Evolutionary conservation across 2,113 vertebrate species (phyloP).

Genomic region (Excalfactoria chinensis): DNA sequence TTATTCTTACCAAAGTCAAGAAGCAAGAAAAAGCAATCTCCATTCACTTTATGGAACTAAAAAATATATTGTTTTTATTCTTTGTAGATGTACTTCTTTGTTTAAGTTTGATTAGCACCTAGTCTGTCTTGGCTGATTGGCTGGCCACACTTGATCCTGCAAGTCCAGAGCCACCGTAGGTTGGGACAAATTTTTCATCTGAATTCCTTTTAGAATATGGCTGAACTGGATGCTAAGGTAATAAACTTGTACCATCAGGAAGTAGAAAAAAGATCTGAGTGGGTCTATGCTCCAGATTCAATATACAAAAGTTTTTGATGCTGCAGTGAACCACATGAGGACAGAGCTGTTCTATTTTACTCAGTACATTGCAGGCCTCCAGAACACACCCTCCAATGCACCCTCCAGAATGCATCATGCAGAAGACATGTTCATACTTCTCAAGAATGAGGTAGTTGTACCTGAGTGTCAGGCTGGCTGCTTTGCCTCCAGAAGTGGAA

Average conservation of each 20-base stretch:
- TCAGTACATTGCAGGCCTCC: background rate
- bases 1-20: background rate
- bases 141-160: background rate
- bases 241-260: background rate
- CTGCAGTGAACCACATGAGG: too few relatives aligned
- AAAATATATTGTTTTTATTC: background rate
- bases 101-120: background rate
- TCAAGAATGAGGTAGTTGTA: background rate
- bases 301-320: background rate
- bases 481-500: background rate
- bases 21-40: background rate
- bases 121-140: background rate
- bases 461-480: background rate
- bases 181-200: background rate
- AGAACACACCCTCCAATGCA: background rate
- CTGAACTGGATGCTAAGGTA: background rate
- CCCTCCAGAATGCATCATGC: background rate
- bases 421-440: background rate
- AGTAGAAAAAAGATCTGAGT: background rate
- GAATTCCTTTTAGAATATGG: background rate
- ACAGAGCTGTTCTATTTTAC: background rate
- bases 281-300: background rate
- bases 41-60: background rate
- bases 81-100: background rate
- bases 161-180: background rate